These are phyloP conservation scores for Hesperophylax magnus DNA, from an alignment of 1,140 invertebrate genomes.

Conservation along the genomic window DNA sequence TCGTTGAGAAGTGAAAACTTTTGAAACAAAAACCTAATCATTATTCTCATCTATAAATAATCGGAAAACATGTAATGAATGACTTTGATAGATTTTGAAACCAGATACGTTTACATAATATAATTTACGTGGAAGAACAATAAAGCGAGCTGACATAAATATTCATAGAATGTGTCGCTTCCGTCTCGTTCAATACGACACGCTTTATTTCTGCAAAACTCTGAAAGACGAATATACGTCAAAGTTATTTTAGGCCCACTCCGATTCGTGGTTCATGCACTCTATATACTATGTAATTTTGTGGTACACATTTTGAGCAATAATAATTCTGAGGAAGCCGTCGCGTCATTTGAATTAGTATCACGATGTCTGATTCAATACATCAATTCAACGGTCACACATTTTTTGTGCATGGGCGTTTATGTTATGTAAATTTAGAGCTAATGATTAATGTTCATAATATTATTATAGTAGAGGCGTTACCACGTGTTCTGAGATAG, in stretches of 20 bases:
- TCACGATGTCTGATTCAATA: no score
- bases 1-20: no score
- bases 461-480: neutral
- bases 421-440: slow-evolving; percentile 1
- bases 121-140: slow-evolving; percentile 31
- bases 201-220: slow-evolving; percentile 23
- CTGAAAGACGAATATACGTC: slow-evolving; percentile 18
- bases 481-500: neutral
- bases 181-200: slow-evolving; percentile 2
- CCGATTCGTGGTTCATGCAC: no score
- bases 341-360: no score
- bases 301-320: no score
- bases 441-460: neutral
- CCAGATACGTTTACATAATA: slow-evolving; percentile 22
- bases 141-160: slow-evolving; percentile 24
- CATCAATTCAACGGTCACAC: no score
- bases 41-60: neutral
- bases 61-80: slow-evolving; percentile 8
- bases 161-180: slow-evolving; percentile 35
- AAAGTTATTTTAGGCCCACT: slow-evolving; percentile 29
- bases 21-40: no score
- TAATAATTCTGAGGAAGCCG: no score
- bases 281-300: no score
- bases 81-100: slow-evolving; percentile 6
- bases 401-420: neutral